Percentiles rank a stretch among this genome's conserved stretches.
Evolutionary conservation across 2,113 vertebrate species (phyloP).

Genomic region (Epinephelus cyanopodus): DNA sequence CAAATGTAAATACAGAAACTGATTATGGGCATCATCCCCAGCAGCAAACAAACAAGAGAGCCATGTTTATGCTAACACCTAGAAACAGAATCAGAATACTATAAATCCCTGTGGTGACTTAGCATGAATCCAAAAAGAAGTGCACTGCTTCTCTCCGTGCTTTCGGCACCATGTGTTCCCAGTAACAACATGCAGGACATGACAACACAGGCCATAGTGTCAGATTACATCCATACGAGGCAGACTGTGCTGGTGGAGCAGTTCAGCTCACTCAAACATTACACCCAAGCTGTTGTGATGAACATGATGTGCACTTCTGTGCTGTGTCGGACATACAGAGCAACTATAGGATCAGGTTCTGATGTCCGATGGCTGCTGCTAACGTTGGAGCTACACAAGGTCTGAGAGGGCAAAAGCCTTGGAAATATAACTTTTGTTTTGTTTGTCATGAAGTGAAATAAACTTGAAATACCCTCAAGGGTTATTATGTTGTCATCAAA

Average conservation of each 20-base stretch:
- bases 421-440: neutral
- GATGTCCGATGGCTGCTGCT: neutral
- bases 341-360: neutral
- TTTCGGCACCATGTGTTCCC: neutral
- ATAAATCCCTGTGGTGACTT: constrained; percentile 16
- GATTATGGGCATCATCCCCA: constrained; percentile 39
- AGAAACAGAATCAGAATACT: constrained; percentile 10
- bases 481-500: neutral
- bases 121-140: neutral
- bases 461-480: neutral
- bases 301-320: neutral
- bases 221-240: neutral
- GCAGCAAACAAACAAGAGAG: constrained; percentile 39
- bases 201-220: neutral
- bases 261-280: neutral
- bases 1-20: constrained; percentile 40
- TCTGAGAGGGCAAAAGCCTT: neutral
- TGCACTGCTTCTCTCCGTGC: neutral
- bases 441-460: neutral
- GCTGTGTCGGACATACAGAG: neutral
- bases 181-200: neutral
- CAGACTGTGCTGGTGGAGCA: neutral
- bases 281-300: neutral
- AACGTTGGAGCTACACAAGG: neutral
- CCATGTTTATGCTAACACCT: constrained; percentile 22